Evolutionary conservation across 2,797 vertebrate species (phyloP).

Genomic region (Acanthis flammea): DNA sequence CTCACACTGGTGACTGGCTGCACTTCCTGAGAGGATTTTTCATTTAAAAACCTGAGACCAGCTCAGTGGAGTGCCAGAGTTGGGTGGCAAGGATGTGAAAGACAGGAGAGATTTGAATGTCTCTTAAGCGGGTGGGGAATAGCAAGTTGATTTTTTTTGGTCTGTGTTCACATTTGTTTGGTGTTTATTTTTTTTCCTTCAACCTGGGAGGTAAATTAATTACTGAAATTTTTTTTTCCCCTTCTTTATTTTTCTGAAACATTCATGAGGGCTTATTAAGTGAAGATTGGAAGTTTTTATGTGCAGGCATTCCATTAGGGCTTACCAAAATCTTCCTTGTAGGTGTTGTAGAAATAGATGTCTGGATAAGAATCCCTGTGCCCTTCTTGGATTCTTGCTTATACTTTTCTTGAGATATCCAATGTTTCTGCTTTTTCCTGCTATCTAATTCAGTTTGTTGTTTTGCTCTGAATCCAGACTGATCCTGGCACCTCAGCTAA

Average conservation of each 20-base stretch:
- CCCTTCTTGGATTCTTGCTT: background rate
- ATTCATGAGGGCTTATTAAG: background rate
- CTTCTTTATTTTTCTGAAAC: background rate
- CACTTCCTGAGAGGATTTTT: background rate
- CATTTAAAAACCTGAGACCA: background rate
- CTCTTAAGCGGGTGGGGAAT: background rate
- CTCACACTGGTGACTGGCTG: accelerated
- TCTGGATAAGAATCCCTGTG: background rate
- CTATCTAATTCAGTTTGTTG: background rate
- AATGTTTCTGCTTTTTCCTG: background rate
- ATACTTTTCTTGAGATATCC: background rate
- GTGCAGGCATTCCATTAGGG: background rate
- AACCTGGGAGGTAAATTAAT: background rate
- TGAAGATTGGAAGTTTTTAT: background rate
- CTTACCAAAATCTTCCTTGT: background rate
- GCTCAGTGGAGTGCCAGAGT: background rate
- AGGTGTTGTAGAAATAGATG: background rate
- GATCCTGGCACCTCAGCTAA: background rate
- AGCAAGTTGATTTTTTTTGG: accelerated
- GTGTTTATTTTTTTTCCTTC: too few relatives aligned
- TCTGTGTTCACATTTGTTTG: background rate
- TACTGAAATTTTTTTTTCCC: background rate
- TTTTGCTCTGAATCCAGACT: background rate
- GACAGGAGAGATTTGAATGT: background rate
- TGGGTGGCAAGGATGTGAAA: background rate